Percentiles rank a stretch among this genome's conserved stretches.
Evolutionary conservation across 2,888 invertebrate species (phyloP).

Genomic region (Hemistola chrysoprasaria): DNA sequence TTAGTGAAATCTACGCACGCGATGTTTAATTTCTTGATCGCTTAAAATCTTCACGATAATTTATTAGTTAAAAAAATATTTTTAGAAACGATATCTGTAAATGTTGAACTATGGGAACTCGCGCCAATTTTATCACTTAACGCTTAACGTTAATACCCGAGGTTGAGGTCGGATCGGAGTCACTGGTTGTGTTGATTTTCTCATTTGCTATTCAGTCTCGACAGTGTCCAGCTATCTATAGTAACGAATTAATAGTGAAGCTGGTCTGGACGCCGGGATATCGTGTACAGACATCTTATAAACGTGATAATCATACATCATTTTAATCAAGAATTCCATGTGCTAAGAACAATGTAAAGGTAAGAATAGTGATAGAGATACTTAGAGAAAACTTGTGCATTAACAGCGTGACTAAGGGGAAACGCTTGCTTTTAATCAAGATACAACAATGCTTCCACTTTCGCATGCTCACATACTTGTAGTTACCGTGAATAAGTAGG

Average conservation of each 20-base stretch:
- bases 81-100: not conserved
- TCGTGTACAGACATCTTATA: slow-evolving; percentile 36
- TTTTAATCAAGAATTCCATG: slow-evolving; percentile 11
- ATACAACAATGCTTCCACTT: slow-evolving; percentile 34
- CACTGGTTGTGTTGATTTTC: slow-evolving; percentile 54
- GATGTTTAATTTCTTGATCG: slow-evolving; percentile 1
- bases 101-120: slow-evolving; percentile 3
- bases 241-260: slow-evolving; percentile 62
- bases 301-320: slow-evolving; percentile 24
- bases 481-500: slow-evolving; percentile 3
- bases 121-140: slow-evolving; percentile 15
- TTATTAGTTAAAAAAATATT: too few species aligned
- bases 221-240: slow-evolving; percentile 58
- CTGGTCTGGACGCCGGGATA: slow-evolving; percentile 46
- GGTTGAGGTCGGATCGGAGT: slow-evolving; percentile 39
- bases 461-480: slow-evolving; percentile 24
- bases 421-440: slow-evolving; percentile 29
- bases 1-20: slow-evolving; percentile 3
- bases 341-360: slow-evolving; percentile 18
- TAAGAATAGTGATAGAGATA: slow-evolving; percentile 19
- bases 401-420: slow-evolving; percentile 13
- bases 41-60: not conserved
- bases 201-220: slow-evolving; percentile 68
- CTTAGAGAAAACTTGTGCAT: slow-evolving; percentile 15
- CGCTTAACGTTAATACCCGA: slow-evolving; percentile 22